phyloP scores from a whole-genome alignment of 2,888 invertebrate species.

The Lepidonotus clava region DNA sequence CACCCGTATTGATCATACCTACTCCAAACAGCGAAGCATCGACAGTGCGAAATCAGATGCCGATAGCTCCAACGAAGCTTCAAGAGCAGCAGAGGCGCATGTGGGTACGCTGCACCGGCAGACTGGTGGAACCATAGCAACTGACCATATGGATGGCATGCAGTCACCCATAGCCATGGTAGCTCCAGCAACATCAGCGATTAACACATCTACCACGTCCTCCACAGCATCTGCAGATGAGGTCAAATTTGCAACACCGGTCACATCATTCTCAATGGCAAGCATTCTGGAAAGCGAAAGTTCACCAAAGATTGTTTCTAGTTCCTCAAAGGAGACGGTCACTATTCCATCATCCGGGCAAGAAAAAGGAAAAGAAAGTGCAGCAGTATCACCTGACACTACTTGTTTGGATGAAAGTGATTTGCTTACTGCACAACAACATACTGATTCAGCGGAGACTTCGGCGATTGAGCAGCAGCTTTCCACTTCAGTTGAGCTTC shows the following conservation, averaged over 20 bases:
- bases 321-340: background rate
- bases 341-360: background rate
- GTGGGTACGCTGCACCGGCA: background rate
- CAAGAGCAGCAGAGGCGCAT: background rate
- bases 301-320: background rate
- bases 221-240: background rate
- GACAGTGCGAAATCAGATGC: slow-evolving; percentile 50
- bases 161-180: slow-evolving; percentile 55
- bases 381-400: slow-evolving; percentile 11
- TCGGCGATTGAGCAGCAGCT: background rate
- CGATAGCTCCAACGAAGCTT: slow-evolving; percentile 47
- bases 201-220: background rate
- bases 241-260: background rate
- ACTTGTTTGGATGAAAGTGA: slow-evolving; percentile 12
- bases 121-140: background rate
- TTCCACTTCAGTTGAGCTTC: background rate
- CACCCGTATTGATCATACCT: slow-evolving; percentile 71
- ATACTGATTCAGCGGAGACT: background rate
- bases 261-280: background rate
- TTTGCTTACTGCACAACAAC: background rate
- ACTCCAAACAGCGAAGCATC: slow-evolving; percentile 70
- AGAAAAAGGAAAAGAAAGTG: background rate
- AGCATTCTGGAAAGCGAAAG: background rate
- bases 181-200: slow-evolving; percentile 4
- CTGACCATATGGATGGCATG: slow-evolving; percentile 56